Conservation (phyloP, 2,113 vertebrate genomes). For the Anguilla rostrata region DNA sequence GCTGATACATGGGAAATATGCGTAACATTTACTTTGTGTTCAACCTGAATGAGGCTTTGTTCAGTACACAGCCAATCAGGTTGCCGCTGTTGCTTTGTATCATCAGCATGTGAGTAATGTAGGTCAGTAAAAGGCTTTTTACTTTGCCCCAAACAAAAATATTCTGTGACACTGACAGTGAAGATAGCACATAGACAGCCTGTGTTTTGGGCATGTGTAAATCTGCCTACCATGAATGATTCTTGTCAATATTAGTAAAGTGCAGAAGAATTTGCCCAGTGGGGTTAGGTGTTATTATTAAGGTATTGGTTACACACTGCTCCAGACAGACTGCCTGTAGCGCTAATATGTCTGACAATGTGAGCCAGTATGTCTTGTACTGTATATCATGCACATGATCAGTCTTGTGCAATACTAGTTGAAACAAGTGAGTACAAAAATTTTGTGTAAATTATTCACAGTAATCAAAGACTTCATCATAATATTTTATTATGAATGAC, state of each 20-base stretch:
- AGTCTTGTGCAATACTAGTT: neutral
- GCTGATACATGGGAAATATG: no score
- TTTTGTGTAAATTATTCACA: neutral
- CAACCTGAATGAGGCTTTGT: neutral
- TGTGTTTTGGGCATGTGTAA: neutral
- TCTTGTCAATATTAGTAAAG: neutral
- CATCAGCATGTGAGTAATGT: neutral
- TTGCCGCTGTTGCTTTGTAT: neutral
- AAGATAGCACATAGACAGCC: neutral
- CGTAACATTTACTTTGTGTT: neutral
- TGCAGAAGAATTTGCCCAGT: neutral
- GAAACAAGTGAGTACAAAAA: neutral
- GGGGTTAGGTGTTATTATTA: neutral
- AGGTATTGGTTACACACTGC: neutral
- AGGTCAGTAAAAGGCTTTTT: neutral
- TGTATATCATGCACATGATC: neutral
- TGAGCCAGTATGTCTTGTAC: neutral
- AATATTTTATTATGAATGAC: neutral
- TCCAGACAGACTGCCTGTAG: conserved; percentile 3
- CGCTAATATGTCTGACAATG: neutral
- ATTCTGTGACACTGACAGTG: neutral
- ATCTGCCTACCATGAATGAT: neutral
- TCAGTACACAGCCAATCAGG: neutral
- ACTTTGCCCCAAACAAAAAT: neutral
- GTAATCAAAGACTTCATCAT: neutral